Evolutionary conservation across 2,113 vertebrate species (phyloP).

Genomic region (Tringa solitaria): DNA sequence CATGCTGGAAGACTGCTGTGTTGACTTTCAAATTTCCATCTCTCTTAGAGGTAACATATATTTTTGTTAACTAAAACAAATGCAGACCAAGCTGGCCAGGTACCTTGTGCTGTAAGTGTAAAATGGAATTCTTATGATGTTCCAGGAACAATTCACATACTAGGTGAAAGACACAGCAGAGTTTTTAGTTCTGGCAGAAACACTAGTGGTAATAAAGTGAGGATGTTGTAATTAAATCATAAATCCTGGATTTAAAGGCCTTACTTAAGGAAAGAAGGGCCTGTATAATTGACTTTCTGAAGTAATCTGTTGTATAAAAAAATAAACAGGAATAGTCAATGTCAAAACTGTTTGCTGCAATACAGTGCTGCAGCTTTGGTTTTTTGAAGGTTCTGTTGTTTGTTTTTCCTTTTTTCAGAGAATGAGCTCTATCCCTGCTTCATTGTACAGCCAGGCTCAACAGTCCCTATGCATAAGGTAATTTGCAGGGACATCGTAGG

Average conservation of each 20-base stretch:
- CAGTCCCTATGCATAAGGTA: background rate
- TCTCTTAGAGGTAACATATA: background rate
- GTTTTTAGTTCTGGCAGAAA: slow-evolving; percentile 40
- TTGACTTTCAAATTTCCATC: slow-evolving; percentile 44
- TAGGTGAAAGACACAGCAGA: background rate
- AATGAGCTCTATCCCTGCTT: background rate
- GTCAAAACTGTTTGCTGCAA: background rate
- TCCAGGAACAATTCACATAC: slow-evolving; percentile 3
- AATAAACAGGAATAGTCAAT: background rate
- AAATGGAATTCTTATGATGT: slow-evolving; percentile 39
- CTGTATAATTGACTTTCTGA: background rate
- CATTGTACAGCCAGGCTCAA: background rate
- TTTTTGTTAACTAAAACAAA: slow-evolving; percentile 47
- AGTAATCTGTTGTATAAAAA: background rate
- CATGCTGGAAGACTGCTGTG: slow-evolving; percentile 11
- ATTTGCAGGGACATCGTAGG: background rate
- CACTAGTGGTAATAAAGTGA: background rate
- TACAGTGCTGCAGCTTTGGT: background rate
- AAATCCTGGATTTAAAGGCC: background rate
- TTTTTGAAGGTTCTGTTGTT: background rate
- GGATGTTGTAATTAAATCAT: background rate
- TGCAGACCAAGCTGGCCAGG: background rate
- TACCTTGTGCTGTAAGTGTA: slow-evolving; percentile 8
- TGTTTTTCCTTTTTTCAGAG: rapidly evolving
- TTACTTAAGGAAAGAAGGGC: background rate